Percentiles rank a stretch among this genome's conserved stretches.
phyloP scores from a whole-genome alignment of 2,888 invertebrate species.

The Sinelater perroti region DNA sequence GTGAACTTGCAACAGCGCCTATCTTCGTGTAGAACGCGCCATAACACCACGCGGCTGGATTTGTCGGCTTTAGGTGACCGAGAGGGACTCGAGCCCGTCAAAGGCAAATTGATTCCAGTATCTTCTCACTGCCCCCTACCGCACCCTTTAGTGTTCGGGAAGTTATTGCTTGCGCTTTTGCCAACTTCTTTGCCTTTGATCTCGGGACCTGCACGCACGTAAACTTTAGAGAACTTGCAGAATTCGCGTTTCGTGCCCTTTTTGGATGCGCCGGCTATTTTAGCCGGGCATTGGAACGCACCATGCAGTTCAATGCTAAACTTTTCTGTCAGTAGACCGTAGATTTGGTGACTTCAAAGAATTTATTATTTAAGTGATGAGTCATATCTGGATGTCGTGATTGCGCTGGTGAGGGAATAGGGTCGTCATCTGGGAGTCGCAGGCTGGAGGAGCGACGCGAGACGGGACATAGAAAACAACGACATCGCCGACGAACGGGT shows the following conservation, averaged over 20 bases:
- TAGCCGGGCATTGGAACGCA: too few relatives aligned
- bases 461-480: neutral
- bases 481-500: conserved; percentile 1
- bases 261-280: too few relatives aligned
- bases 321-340: too few relatives aligned
- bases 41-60: conserved; percentile 41
- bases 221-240: too few relatives aligned
- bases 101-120: conserved; percentile 54
- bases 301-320: too few relatives aligned
- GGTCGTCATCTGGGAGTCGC: neutral
- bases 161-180: conserved; percentile 41
- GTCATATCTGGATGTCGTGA: neutral
- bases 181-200: conserved; percentile 30
- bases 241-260: too few relatives aligned
- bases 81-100: conserved; percentile 49
- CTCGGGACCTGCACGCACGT: neutral
- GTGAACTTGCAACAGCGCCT: conserved; percentile 27
- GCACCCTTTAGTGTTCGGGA: conserved; percentile 36
- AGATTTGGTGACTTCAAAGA: too few relatives aligned
- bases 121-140: conserved; percentile 43
- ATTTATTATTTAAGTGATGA: conserved; percentile 4
- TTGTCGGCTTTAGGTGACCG: conserved; percentile 49
- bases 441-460: neutral
- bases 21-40: conserved; percentile 31
- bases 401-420: neutral